These are phyloP conservation scores for Acanthaster planci DNA, from an alignment of 35 echinoderm and acorn worm genomes.

Conservation along the genomic window DNA sequence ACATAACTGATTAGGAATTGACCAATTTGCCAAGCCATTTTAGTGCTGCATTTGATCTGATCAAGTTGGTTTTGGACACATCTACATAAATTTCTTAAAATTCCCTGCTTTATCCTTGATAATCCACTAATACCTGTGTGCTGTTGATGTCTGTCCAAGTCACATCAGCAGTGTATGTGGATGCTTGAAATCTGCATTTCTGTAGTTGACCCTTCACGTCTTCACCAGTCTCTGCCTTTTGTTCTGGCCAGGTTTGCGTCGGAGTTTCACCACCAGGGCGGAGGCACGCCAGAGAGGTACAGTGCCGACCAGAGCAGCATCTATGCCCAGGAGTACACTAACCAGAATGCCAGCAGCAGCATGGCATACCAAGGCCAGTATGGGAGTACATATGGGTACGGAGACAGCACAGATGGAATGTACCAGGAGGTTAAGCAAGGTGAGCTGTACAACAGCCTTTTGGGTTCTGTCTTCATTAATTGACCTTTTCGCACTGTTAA, in stretches of 20 bases:
- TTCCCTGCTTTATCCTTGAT: too few relatives aligned
- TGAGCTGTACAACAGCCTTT: background rate
- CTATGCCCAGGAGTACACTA: constrained; percentile 7
- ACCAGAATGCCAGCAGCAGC: constrained; percentile 35
- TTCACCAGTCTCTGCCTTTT: background rate
- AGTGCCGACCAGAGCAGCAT: constrained; percentile 71
- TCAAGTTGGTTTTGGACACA: too few relatives aligned
- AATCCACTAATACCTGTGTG: too few relatives aligned
- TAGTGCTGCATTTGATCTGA: too few relatives aligned
- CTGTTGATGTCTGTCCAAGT: too few relatives aligned
- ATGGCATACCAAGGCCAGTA: constrained; percentile 21
- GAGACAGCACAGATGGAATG: background rate
- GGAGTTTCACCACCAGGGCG: constrained; percentile 81
- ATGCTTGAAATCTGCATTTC: too few relatives aligned
- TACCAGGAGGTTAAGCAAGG: constrained; percentile 24
- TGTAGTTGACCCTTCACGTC: too few relatives aligned
- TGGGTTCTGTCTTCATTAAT: background rate
- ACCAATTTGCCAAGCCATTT: too few relatives aligned
- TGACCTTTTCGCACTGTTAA: background rate
- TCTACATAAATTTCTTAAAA: too few relatives aligned
- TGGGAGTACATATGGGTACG: constrained; percentile 34
- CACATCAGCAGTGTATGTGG: too few relatives aligned
- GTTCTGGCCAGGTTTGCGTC: constrained; percentile 53
- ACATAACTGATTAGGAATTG: too few relatives aligned
- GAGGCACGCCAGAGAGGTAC: constrained; percentile 76